phyloP scores from a whole-genome alignment of 2,113 vertebrate genomes.

The Geococcyx californianus region DNA sequence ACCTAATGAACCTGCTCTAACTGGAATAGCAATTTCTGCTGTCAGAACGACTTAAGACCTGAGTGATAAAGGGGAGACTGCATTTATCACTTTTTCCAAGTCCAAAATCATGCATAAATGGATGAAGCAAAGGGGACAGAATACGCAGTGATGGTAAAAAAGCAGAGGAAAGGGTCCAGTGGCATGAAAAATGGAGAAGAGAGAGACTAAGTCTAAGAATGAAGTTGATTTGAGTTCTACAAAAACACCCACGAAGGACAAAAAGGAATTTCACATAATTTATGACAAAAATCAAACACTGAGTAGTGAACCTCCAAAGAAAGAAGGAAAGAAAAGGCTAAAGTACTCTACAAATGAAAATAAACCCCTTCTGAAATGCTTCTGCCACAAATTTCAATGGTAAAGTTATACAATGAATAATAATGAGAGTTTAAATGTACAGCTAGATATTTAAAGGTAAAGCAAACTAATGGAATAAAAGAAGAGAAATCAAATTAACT shows the following conservation, averaged over 20 bases:
- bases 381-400: not conserved
- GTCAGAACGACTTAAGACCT: not conserved
- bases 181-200: not conserved
- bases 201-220: not conserved
- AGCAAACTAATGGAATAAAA: not conserved
- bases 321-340: not conserved
- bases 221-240: not conserved
- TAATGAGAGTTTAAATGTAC: not conserved
- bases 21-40: not conserved
- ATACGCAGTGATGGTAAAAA: not conserved
- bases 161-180: not conserved
- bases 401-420: not conserved
- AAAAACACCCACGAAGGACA: rapidly evolving
- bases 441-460: not conserved
- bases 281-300: not conserved
- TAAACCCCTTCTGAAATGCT: not conserved
- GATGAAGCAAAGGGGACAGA: slow-evolving; percentile 7
- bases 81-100: not conserved
- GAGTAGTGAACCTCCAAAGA: not conserved
- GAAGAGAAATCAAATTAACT: not conserved
- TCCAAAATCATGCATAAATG: slow-evolving; percentile 37
- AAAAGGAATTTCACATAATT: not conserved
- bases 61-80: not conserved
- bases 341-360: not conserved
- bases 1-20: slow-evolving; percentile 5